These are phyloP conservation scores for Lithosia quadra DNA, from an alignment of 2,888 invertebrate species.

Conservation along the genomic window DNA sequence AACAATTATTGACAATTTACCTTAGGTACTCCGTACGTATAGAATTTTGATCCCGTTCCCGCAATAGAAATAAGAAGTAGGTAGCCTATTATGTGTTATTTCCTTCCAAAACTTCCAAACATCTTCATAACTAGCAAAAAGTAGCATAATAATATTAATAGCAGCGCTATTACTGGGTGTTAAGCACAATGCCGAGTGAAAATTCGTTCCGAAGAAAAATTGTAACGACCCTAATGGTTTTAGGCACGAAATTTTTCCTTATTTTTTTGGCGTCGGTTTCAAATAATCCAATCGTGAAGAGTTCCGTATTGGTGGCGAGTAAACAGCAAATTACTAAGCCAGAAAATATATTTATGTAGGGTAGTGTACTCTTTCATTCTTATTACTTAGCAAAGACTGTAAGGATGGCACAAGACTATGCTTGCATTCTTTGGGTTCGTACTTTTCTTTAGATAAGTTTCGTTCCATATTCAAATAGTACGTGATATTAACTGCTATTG, in stretches of 20 bases:
- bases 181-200: conserved; percentile 28
- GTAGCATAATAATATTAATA: no score
- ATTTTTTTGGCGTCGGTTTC: conserved; percentile 23
- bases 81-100: no score
- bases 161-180: conserved; percentile 10
- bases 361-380: background rate
- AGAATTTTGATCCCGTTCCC: no score
- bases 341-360: background rate
- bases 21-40: no score
- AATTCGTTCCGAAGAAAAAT: conserved; percentile 53
- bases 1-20: no score
- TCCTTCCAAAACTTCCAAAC: no score
- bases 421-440: background rate
- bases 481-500: no score
- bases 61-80: no score
- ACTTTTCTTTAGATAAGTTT: background rate
- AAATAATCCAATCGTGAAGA: conserved; percentile 22
- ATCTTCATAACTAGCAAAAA: no score
- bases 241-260: conserved; percentile 39
- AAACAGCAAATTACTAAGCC: background rate
- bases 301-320: background rate
- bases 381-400: background rate
- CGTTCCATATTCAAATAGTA: no score
- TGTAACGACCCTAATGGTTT: conserved; percentile 44
- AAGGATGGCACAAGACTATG: background rate